These are phyloP conservation scores for Girardia tigrina DNA, from an alignment of 2,888 invertebrate species.

Conservation along the genomic window DNA sequence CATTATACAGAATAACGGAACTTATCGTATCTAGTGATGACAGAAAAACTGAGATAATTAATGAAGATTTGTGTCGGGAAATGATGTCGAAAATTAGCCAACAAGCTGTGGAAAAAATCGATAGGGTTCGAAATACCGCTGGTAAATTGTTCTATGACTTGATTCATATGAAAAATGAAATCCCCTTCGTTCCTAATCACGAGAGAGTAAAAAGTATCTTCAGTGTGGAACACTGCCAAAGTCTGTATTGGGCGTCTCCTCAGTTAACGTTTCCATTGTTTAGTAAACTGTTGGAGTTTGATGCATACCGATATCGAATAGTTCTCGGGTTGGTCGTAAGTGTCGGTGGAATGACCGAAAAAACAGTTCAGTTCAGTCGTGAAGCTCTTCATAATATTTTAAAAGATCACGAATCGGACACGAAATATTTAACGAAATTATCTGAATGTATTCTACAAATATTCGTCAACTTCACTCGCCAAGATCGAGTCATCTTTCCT, in stretches of 20 bases:
- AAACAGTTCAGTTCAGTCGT: neutral
- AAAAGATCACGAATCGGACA: slow-evolving; percentile 10
- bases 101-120: slow-evolving; percentile 83
- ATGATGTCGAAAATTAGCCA: slow-evolving; percentile 66
- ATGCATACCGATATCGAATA: slow-evolving; percentile 62
- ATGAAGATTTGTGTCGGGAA: slow-evolving; percentile 39
- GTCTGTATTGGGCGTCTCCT: slow-evolving; percentile 57
- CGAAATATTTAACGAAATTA: neutral
- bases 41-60: neutral
- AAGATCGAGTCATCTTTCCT: neutral
- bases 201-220: neutral
- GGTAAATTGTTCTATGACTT: slow-evolving; percentile 61
- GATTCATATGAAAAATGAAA: slow-evolving; percentile 41
- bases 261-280: slow-evolving; percentile 69
- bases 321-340: slow-evolving; percentile 71
- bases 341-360: slow-evolving; percentile 75
- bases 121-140: slow-evolving; percentile 71
- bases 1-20: neutral
- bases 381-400: neutral
- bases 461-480: neutral
- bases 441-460: neutral
- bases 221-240: neutral
- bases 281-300: slow-evolving; percentile 61
- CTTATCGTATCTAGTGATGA: neutral
- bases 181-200: neutral